These are phyloP conservation scores for Oryctes rhinoceros DNA, from an alignment of 1,140 invertebrate genomes.

Conservation along the genomic window DNA sequence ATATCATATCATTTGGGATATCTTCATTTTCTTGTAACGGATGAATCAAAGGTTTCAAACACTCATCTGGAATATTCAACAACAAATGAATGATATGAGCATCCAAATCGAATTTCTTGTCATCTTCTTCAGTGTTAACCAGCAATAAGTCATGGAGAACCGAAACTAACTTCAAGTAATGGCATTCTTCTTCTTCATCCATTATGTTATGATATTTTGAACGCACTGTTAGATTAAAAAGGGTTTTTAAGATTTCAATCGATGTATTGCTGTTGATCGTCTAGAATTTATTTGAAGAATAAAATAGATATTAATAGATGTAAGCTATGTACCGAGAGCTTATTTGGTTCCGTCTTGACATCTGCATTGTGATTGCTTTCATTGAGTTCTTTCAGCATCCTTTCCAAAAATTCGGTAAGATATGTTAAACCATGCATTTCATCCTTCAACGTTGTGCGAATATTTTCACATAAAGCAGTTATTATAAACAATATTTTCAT, in stretches of 20 bases:
- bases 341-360: slow-evolving; percentile 45
- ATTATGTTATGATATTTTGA: slow-evolving; percentile 62
- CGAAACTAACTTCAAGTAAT: slow-evolving; percentile 75
- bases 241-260: slow-evolving; percentile 86
- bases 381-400: slow-evolving; percentile 68
- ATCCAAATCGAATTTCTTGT: slow-evolving; percentile 75
- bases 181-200: slow-evolving; percentile 75
- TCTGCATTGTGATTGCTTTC: slow-evolving; percentile 44
- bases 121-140: slow-evolving; percentile 66
- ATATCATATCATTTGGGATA: slow-evolving; percentile 63
- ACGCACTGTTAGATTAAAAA: slow-evolving; percentile 86
- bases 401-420: slow-evolving; percentile 81
- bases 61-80: slow-evolving; percentile 64
- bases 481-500: slow-evolving; percentile 89
- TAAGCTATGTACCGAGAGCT: slow-evolving; percentile 45
- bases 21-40: slow-evolving; percentile 51
- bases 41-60: slow-evolving; percentile 60
- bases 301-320: slow-evolving; percentile 40
- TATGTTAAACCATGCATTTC: slow-evolving; percentile 83
- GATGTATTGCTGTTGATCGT: slow-evolving; percentile 74
- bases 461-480: slow-evolving; percentile 79
- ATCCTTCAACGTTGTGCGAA: slow-evolving; percentile 75
- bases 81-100: slow-evolving; percentile 75
- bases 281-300: slow-evolving; percentile 57
- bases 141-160: slow-evolving; percentile 78